Evolutionary conservation across 2,888 invertebrate genomes (phyloP).

Genomic region (Danaus chrysippus): DNA sequence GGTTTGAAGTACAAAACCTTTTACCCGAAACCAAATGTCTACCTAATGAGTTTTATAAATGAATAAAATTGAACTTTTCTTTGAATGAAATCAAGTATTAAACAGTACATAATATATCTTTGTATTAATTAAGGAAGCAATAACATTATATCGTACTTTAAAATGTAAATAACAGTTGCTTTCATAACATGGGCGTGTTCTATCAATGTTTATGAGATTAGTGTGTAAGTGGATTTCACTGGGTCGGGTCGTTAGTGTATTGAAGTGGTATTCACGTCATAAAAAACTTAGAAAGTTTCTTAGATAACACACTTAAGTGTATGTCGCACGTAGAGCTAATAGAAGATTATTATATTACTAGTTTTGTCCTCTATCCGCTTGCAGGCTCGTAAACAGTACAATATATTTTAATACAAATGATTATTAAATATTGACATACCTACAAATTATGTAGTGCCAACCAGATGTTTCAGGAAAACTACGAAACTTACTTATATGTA

Average conservation of each 20-base stretch:
- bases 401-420: too few species aligned
- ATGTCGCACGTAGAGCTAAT: neutral
- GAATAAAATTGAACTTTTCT: too few species aligned
- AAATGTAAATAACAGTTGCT: conserved; percentile 1
- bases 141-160: neutral
- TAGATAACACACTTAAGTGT: conserved; percentile 11
- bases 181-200: conserved; percentile 14
- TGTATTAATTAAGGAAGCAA: neutral
- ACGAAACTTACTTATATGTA: too few species aligned
- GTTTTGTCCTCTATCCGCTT: too few species aligned
- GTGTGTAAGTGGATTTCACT: conserved; percentile 22
- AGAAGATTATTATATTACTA: conserved; percentile 6
- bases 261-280: conserved; percentile 20
- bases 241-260: conserved; percentile 19
- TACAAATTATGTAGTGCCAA: too few species aligned
- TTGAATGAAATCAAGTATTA: too few species aligned
- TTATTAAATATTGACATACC: too few species aligned
- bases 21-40: too few species aligned
- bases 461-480: too few species aligned
- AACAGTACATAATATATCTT: neutral
- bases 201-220: conserved; percentile 22
- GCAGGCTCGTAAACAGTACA: too few species aligned
- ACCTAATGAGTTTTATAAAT: too few species aligned
- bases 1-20: too few species aligned
- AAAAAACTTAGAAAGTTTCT: conserved; percentile 22